Percentiles rank a stretch among this genome's conserved stretches.
phyloP scores from a whole-genome alignment of 2,113 vertebrate species.

The Oryzias woworae region DNA sequence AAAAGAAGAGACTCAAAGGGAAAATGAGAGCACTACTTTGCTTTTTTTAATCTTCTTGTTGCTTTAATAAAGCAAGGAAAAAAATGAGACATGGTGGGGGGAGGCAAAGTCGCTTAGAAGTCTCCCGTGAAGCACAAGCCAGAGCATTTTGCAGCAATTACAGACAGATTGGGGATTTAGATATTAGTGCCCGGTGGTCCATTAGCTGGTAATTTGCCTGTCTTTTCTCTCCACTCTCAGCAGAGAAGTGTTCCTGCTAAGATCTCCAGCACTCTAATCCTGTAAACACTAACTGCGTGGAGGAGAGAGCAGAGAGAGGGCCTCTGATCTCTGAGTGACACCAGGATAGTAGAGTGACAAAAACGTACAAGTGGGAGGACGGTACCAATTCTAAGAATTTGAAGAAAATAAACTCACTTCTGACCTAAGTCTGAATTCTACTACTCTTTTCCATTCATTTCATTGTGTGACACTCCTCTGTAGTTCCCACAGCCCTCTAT shows the following conservation, averaged over 20 bases:
- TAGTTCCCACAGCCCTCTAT: too few relatives aligned
- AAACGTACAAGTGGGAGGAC: not conserved
- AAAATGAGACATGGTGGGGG: slow-evolving; percentile 21
- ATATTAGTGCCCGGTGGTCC: slow-evolving; percentile 75
- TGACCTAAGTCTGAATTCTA: too few relatives aligned
- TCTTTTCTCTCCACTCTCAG: slow-evolving; percentile 65
- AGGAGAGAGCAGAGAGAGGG: slow-evolving; percentile 29
- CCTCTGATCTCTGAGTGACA: slow-evolving; percentile 45
- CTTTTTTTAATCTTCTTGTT: slow-evolving; percentile 52
- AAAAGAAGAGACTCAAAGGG: slow-evolving; percentile 60
- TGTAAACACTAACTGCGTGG: slow-evolving; percentile 65
- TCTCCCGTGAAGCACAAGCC: slow-evolving; percentile 61
- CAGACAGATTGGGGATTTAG: slow-evolving; percentile 77
- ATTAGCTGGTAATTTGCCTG: slow-evolving; percentile 77
- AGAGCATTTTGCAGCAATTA: slow-evolving; percentile 73
- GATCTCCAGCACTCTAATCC: slow-evolving; percentile 70
- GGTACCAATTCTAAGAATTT: not conserved
- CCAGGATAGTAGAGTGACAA: slow-evolving; percentile 22
- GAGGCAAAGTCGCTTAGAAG: slow-evolving; percentile 55
- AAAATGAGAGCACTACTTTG: slow-evolving; percentile 45
- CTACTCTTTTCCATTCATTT: too few relatives aligned
- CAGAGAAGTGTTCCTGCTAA: slow-evolving; percentile 56
- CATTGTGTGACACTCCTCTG: too few relatives aligned
- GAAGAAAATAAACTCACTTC: too few relatives aligned
- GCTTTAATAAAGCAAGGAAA: slow-evolving; percentile 65